Percentiles rank a stretch among this genome's conserved stretches.
Conservation (phyloP, 1,140 invertebrate species). For the Teleogryllus occipitalis region DNA sequence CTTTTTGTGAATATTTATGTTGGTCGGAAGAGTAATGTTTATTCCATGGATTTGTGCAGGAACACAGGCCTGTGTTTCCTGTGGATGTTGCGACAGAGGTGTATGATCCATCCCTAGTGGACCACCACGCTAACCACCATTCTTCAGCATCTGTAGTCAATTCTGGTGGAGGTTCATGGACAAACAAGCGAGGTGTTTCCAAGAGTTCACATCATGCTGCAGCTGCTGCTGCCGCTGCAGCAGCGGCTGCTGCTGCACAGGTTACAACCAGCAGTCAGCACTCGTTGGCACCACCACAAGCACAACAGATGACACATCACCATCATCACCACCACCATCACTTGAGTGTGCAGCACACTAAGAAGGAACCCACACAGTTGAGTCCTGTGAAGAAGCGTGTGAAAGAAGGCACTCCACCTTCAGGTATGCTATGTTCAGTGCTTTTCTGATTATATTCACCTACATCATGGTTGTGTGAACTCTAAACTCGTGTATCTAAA, state of each 20-base stretch:
- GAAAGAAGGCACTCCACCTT: constrained; percentile 89
- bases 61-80: constrained; percentile 47
- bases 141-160: constrained; percentile 13
- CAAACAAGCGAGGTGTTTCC: constrained; percentile 18
- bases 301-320: constrained; percentile 32
- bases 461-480: too few relatives aligned
- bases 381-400: constrained; percentile 97
- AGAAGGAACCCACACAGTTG: constrained; percentile 84
- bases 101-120: constrained; percentile 47
- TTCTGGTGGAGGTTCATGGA: constrained; percentile 13
- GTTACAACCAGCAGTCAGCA: constrained; percentile 27
- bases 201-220: constrained; percentile 10
- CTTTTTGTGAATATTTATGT: too few relatives aligned
- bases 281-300: constrained; percentile 39
- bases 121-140: constrained; percentile 28
- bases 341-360: constrained; percentile 39
- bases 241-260: neutral
- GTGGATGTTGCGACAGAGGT: constrained; percentile 49
- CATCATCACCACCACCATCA: constrained; percentile 19
- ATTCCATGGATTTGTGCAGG: constrained; percentile 22
- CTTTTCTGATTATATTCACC: too few relatives aligned
- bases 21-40: too few relatives aligned
- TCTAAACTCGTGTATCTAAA: too few relatives aligned
- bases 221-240: neutral
- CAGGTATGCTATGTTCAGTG: constrained; percentile 29